These are phyloP conservation scores for Harpalus rubripes DNA, from an alignment of 2,888 invertebrate genomes.

Conservation along the genomic window DNA sequence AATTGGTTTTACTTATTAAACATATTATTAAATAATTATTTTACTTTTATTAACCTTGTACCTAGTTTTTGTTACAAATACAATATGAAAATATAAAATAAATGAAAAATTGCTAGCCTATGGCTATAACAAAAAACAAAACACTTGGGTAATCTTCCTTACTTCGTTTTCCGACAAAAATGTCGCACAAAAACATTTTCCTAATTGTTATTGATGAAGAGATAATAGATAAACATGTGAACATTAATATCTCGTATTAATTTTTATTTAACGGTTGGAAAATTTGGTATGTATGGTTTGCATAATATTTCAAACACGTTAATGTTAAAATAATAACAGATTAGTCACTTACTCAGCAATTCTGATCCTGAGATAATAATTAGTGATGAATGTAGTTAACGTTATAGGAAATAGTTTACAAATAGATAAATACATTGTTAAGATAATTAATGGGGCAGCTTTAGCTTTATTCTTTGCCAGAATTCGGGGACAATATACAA, in stretches of 20 bases:
- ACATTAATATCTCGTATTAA: constrained; percentile 13
- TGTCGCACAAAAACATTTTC: background rate
- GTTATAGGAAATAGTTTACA: background rate
- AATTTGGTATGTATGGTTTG: constrained; percentile 21
- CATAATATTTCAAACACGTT: constrained; percentile 19
- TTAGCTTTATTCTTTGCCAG: too few species aligned
- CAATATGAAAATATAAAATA: background rate
- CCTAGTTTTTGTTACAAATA: background rate
- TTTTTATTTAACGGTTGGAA: constrained; percentile 38
- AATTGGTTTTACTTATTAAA: background rate
- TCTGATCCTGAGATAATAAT: constrained; percentile 6
- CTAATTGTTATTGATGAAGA: constrained; percentile 4
- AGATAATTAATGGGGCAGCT: background rate
- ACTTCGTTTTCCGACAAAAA: background rate
- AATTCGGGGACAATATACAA: too few species aligned
- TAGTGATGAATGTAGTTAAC: background rate
- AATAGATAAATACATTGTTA: background rate
- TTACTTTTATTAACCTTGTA: background rate
- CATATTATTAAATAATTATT: background rate
- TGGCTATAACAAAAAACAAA: background rate
- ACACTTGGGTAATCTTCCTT: background rate
- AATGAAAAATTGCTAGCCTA: constrained; percentile 19
- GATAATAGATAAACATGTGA: background rate
- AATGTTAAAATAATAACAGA: constrained; percentile 27
- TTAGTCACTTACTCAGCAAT: constrained; percentile 8